Evolutionary conservation across 2,888 invertebrate species (phyloP), one percentile per base, ranked within the genome.

Genomic region (Hirtodrosophila confusa): DNA sequence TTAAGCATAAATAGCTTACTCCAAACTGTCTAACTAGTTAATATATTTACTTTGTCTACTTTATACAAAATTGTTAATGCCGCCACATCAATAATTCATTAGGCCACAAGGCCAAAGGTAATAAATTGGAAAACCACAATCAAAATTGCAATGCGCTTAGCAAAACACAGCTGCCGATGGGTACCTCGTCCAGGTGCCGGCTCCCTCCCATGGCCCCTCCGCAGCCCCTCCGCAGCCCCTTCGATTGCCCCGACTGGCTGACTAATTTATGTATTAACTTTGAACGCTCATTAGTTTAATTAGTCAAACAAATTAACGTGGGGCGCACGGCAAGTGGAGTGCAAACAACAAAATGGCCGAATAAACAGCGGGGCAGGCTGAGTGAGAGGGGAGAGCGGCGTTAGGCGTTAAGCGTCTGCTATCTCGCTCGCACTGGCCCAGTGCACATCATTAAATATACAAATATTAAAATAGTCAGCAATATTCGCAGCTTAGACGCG

Each of bases 201-300:
- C 17, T n/a, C n/a, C 17, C 2, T 2, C 17, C 17, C 17, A 17
- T 17, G 2, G 1, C 17, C n/a, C n/a, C 12, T 17, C 11, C 27
- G 37, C 24, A 17, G 27, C 36, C 31, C 50, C 10, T 8, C n/a
- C 11, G 2, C 24, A 31, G 1, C 8, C 39, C 10, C 36, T 11
- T 48, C 35, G 37, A 4, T 24, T 39, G 44, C 60, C 40, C 36
- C 45, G 43, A 39, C 75, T 62, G 69, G 64, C 72, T 80, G 84
- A 80, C 80, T 82, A 82, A 82, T 82, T 82, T 86, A 86, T 83
- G 86, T 89, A 90, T 89, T 90, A 90, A 90, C 90, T 90, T 90
- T 90, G 88, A 89, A 85, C 90, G 90, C 90, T 90, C 90, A 90
- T 90, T 90, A 90, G 90, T 90, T 90, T 90, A 90, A 90, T 90